Base-by-base conservation (phyloP, 2,888 invertebrate genomes). In the Heliconius sara region DNA sequence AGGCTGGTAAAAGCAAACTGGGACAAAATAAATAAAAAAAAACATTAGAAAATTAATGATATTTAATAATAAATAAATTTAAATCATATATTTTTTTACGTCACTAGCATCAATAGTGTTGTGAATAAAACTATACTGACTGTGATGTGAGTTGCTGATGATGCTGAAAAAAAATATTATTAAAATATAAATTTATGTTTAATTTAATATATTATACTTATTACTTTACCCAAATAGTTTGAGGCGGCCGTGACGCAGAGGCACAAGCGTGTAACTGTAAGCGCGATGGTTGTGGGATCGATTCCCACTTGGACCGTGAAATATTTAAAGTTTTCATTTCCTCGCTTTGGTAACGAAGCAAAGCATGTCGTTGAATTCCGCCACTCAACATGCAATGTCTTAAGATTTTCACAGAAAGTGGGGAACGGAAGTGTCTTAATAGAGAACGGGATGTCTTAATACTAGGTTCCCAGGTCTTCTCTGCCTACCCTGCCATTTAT, bases 81-180 rank as follows among this genome's bases (percentile, higher is more conserved):
- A 30, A 27, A 16, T 65, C 16, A 27, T 13, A 13, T 25, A 25
- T 16, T 16, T 0, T 16, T 22, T 65, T 7, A 65, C 81, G 0
- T 77, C 9, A 52, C 19, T 72, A 77, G n/a, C 30, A 74, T n/a
- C 12, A 67, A 16, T 7, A 81, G 47, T 63, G 43, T 12, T 47
- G 77, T 77, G 27, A 73, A 30, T n/a, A 77, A 63, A 27, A 30
- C 39, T 30, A 76, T 13, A 3, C 52, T 63, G 7, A 63, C 68
- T 25, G 47, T 70, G 73, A 84, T 67, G 5, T 12, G 16, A 43
- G 72, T 76, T 0, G 85, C 22, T 0, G 86, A 84, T 0, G 87
- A 85, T 7, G 87, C 87, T 86, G 86, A 79, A 80, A 78, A 70
- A 81, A 82, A 76, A 34, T 30, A 0, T 63, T 25, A 25, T 22